A percentile compares a stretch with the other conserved stretches of the same genome.
Evolutionary conservation across 2,797 vertebrate genomes (phyloP).

Genomic region (Phrynocephalus guinanensis): DNA sequence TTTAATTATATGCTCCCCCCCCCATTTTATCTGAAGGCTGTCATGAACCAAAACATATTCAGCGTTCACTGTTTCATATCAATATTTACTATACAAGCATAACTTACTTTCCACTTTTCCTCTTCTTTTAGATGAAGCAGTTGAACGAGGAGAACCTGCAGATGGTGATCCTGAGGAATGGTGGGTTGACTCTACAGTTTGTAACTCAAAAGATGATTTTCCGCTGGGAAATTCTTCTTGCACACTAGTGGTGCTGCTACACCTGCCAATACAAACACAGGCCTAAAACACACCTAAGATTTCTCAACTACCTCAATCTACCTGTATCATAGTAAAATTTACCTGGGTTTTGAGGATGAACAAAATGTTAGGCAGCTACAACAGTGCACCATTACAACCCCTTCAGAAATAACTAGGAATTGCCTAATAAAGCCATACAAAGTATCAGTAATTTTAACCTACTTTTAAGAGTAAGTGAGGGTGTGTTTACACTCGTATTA

Average conservation of each 20-base stretch:
- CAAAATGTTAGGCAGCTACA: neutral
- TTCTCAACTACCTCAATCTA: neutral
- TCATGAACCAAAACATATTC: too few relatives aligned
- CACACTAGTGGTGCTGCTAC: conserved; percentile 73
- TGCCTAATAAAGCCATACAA: neutral
- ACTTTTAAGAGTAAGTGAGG: neutral
- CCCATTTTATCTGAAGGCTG: too few relatives aligned
- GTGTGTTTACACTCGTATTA: too few relatives aligned
- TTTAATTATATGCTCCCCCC: too few relatives aligned
- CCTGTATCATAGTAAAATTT: neutral
- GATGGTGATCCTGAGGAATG: conserved; percentile 81
- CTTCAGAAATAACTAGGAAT: neutral
- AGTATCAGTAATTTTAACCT: neutral
- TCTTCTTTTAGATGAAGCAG: conserved; percentile 82
- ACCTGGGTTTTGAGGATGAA: neutral
- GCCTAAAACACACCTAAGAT: conserved; percentile 35
- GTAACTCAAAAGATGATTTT: conserved; percentile 78
- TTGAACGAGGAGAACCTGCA: conserved; percentile 84
- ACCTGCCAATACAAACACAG: conserved; percentile 64
- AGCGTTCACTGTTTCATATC: neutral
- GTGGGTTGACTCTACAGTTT: conserved; percentile 70
- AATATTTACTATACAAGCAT: neutral
- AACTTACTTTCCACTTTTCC: conserved; percentile 79
- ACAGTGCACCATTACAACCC: neutral
- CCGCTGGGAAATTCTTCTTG: conserved; percentile 82